Percentiles rank a stretch among this genome's conserved stretches.
phyloP scores from a whole-genome alignment of 2,113 vertebrate species.

The Stegostoma tigrinum region DNA sequence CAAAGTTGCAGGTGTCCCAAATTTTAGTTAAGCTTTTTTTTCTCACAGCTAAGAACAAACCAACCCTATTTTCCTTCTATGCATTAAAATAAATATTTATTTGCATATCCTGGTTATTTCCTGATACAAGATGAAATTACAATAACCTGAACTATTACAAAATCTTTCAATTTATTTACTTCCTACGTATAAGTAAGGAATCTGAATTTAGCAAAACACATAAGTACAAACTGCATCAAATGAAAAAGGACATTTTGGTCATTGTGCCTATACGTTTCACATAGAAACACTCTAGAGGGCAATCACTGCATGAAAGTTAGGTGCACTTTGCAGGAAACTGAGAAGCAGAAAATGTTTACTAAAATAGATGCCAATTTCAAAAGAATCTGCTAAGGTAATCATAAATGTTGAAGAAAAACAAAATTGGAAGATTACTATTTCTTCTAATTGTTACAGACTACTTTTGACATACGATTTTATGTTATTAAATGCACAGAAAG shows the following conservation, averaged over 20 bases:
- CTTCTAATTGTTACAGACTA: background rate
- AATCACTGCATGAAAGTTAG: background rate
- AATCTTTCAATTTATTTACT: background rate
- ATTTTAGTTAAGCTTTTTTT: background rate
- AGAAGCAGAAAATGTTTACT: background rate
- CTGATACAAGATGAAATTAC: background rate
- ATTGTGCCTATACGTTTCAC: background rate
- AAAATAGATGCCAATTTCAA: background rate
- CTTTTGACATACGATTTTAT: background rate
- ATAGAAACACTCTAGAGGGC: background rate
- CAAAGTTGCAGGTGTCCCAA: background rate
- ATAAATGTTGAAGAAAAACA: background rate
- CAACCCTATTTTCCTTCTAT: background rate
- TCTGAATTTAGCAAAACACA: background rate
- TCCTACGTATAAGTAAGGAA: background rate
- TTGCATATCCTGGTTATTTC: background rate
- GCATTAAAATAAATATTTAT: background rate
- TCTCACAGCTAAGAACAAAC: background rate
- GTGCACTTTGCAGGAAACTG: background rate
- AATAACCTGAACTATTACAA: background rate
- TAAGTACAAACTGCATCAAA: background rate
- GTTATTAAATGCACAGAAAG: background rate
- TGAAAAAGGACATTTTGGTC: background rate
- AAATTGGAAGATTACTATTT: background rate
- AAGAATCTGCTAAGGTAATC: background rate